Percentiles rank a stretch among this genome's conserved stretches.
Conservation (phyloP, 2,797 vertebrate genomes). For the Petrocephalus schoutedeni region DNA sequence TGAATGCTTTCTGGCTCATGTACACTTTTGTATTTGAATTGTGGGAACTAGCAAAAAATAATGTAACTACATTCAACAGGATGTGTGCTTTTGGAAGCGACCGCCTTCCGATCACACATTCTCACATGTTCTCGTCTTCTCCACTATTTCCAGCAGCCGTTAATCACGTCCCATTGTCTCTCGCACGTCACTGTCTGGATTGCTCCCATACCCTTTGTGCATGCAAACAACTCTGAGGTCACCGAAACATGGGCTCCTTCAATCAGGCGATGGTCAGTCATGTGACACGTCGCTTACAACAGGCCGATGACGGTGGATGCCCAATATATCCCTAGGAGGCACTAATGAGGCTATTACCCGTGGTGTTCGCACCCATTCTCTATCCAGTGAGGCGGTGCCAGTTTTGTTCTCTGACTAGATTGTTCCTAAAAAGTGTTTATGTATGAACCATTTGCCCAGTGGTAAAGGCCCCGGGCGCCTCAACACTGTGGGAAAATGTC, state of each 20-base stretch:
- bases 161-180: not conserved
- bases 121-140: slow-evolving; percentile 50
- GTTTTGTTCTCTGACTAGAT: not conserved
- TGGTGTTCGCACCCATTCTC: not conserved
- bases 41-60: slow-evolving; percentile 35
- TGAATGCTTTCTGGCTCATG: slow-evolving; percentile 45
- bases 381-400: not conserved
- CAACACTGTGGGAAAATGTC: not conserved
- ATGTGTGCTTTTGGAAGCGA: slow-evolving; percentile 47
- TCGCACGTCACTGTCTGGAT: not conserved
- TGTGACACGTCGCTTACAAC: not conserved
- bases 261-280: not conserved
- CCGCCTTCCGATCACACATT: slow-evolving; percentile 40
- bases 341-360: not conserved
- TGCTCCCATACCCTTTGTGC: slow-evolving; percentile 12
- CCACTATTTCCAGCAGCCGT: slow-evolving; percentile 13
- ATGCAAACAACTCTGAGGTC: not conserved
- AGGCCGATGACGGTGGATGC: not conserved
- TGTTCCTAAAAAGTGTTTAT: not conserved
- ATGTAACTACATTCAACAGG: slow-evolving; percentile 39
- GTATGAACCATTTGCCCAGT: not conserved
- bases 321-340: not conserved
- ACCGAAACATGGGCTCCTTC: not conserved
- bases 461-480: not conserved
- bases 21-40: slow-evolving; percentile 22